Conservation (phyloP, 2,113 vertebrate species). For the Ctenodactylus gundi region DNA sequence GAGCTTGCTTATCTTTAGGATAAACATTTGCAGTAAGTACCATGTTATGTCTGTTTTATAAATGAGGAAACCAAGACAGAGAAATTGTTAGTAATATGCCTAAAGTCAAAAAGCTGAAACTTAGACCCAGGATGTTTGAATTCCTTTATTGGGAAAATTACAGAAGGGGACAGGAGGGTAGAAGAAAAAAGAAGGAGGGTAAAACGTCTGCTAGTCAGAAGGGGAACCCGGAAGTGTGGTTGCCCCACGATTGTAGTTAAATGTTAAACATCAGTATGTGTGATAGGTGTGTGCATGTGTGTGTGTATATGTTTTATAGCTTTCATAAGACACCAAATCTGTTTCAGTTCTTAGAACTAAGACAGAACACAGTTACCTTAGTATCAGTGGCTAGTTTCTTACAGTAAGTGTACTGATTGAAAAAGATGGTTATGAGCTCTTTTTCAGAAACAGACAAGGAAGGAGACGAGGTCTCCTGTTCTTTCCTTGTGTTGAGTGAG, state of each 20-base stretch:
- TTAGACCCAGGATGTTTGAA: neutral
- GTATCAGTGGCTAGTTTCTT: neutral
- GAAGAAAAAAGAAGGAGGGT: too few relatives aligned
- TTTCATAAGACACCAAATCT: slow-evolving; percentile 34
- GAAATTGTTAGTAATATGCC: neutral
- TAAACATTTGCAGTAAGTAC: neutral
- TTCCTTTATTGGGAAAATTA: too few relatives aligned
- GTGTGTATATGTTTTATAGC: neutral
- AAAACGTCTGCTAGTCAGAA: too few relatives aligned
- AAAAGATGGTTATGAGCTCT: neutral
- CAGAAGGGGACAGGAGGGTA: too few relatives aligned
- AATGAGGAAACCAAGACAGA: neutral
- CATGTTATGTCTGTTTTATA: neutral
- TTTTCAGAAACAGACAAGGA: neutral
- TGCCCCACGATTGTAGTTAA: neutral
- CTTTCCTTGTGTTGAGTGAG: neutral
- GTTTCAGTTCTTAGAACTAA: slow-evolving; percentile 19
- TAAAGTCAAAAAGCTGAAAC: neutral
- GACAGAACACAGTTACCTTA: neutral
- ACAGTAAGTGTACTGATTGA: neutral
- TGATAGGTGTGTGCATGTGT: neutral
- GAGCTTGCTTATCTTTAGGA: neutral
- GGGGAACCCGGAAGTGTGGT: too few relatives aligned
- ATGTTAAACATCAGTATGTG: neutral
- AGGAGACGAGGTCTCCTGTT: neutral